phyloP scores from a whole-genome alignment of 2,888 invertebrate species.

The Rotaria magnacalcarata region DNA sequence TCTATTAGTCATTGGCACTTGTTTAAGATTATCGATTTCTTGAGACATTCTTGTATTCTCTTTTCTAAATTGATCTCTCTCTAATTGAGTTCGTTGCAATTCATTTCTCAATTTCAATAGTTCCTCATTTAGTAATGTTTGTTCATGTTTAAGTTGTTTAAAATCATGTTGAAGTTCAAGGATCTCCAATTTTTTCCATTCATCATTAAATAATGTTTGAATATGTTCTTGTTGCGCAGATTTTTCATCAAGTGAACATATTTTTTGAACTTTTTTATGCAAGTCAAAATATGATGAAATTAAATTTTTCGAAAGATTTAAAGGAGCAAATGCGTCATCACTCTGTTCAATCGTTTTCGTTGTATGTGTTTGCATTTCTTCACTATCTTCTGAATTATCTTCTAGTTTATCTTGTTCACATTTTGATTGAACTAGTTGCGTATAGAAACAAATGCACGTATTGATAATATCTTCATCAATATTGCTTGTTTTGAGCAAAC shows the following conservation, averaged over 20 bases:
- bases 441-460: background rate
- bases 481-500: too few species aligned
- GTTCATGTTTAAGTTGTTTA: constrained; percentile 31
- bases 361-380: too few species aligned
- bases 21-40: background rate
- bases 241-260: background rate
- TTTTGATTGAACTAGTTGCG: background rate
- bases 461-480: too few species aligned
- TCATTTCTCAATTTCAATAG: background rate
- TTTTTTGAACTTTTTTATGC: background rate
- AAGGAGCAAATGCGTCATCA: background rate
- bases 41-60: background rate
- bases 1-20: background rate
- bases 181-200: constrained; percentile 1
- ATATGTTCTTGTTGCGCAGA: background rate
- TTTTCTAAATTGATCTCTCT: constrained; percentile 12
- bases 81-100: background rate
- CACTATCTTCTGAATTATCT: too few species aligned
- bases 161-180: constrained; percentile 28
- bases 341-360: background rate
- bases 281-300: background rate
- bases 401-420: too few species aligned
- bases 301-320: background rate
- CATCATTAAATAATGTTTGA: background rate
- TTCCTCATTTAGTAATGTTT: background rate